Evolutionary conservation across 2,797 vertebrate genomes (phyloP).

Genomic region (Hydrolagus colliei): DNA sequence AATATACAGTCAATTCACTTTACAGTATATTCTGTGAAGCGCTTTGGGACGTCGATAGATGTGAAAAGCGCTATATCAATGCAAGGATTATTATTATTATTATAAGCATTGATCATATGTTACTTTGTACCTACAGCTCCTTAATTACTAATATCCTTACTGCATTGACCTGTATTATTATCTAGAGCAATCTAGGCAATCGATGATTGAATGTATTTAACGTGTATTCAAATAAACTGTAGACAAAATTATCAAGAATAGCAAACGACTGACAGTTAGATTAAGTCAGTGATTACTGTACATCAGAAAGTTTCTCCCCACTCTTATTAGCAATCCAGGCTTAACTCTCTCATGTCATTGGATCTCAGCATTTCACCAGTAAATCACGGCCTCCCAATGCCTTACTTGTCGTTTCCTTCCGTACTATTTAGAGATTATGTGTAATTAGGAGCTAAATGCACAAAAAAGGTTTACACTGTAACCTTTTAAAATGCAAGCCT

Average conservation of each 20-base stretch:
- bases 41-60: too few species aligned
- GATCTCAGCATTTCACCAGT: background rate
- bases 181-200: background rate
- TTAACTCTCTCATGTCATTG: background rate
- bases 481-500: too few species aligned
- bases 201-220: background rate
- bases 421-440: constrained; percentile 36
- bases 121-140: background rate
- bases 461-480: too few species aligned
- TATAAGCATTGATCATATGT: too few species aligned
- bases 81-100: background rate
- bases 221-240: background rate
- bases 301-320: background rate
- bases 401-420: too few species aligned
- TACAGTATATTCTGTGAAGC: too few species aligned
- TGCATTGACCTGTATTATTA: too few species aligned
- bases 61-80: too few species aligned
- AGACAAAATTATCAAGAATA: background rate
- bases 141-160: background rate
- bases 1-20: too few species aligned
- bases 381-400: background rate
- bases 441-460: constrained; percentile 16
- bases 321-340: background rate
- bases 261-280: background rate
- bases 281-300: background rate